These are phyloP conservation scores for Climacteris rufus DNA, from an alignment of 2,113 vertebrate species.

Conservation along the genomic window DNA sequence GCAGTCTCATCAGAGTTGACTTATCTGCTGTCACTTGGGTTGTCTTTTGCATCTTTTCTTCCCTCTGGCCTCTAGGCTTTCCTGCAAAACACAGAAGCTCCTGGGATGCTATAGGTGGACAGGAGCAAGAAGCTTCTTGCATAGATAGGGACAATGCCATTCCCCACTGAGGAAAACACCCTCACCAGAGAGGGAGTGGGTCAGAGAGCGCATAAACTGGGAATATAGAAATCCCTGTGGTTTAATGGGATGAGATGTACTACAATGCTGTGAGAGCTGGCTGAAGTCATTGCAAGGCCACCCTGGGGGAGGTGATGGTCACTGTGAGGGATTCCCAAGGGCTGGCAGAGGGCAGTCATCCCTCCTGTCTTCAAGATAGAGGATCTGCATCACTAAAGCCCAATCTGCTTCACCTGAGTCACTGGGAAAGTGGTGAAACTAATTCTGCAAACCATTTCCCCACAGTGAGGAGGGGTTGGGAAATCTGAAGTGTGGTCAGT, in stretches of 20 bases:
- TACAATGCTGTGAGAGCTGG: not conserved
- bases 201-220: not conserved
- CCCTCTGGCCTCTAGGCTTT: not conserved
- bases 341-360: not conserved
- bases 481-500: too few species aligned
- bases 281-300: not conserved
- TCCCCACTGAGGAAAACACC: not conserved
- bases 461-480: too few species aligned
- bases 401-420: too few species aligned
- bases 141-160: not conserved
- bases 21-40: not conserved
- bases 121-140: not conserved
- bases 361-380: not conserved
- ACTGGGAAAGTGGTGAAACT: not conserved
- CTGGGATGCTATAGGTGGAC: not conserved
- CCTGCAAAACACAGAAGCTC: not conserved
- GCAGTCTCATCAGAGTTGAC: not conserved
- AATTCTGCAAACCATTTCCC: not conserved
- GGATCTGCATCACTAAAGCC: not conserved
- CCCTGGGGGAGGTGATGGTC: not conserved
- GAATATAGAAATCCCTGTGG: rapidly evolving
- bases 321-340: not conserved
- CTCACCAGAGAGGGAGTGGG: not conserved
- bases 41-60: not conserved
- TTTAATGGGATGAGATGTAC: not conserved